A percentile compares a stretch with the other conserved stretches of the same genome.
phyloP scores from a whole-genome alignment of 2,888 invertebrate genomes.

The Zygothrica quintamaculata region DNA sequence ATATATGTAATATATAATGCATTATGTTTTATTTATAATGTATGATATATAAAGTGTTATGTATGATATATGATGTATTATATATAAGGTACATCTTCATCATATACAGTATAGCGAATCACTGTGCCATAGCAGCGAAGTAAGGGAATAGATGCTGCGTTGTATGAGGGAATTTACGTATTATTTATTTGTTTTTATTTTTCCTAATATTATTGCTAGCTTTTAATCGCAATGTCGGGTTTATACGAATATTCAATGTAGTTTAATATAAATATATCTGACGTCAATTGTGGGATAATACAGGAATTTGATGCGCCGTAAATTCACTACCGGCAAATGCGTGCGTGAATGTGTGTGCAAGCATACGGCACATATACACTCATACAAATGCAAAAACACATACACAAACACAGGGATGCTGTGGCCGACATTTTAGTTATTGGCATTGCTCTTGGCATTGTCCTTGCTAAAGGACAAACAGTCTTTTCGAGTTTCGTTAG shows the following conservation, averaged over 20 bases:
- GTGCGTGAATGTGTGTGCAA: background rate
- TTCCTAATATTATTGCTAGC: slow-evolving; percentile 26
- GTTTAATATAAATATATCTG: slow-evolving; percentile 29
- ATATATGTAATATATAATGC: too few species aligned
- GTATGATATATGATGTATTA: too few species aligned
- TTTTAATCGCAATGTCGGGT: slow-evolving; percentile 28
- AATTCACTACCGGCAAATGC: slow-evolving; percentile 17
- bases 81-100: too few species aligned
- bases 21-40: too few species aligned
- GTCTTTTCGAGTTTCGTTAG: slow-evolving; percentile 41
- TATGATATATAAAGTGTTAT: too few species aligned
- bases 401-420: slow-evolving; percentile 53
- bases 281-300: slow-evolving; percentile 43
- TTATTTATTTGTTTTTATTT: slow-evolving; percentile 41
- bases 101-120: background rate
- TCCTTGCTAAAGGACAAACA: slow-evolving; percentile 69
- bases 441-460: slow-evolving; percentile 37
- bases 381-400: background rate
- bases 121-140: slow-evolving; percentile 26
- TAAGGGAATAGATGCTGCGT: slow-evolving; percentile 37
- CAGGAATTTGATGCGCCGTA: slow-evolving; percentile 5
- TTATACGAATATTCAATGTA: slow-evolving; percentile 30
- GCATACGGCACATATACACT: background rate
- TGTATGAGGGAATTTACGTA: slow-evolving; percentile 57
- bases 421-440: slow-evolving; percentile 10